Conservation (phyloP, 37 sponge, comb jelly and placozoan species). For the Ephydatia muelleri region DNA sequence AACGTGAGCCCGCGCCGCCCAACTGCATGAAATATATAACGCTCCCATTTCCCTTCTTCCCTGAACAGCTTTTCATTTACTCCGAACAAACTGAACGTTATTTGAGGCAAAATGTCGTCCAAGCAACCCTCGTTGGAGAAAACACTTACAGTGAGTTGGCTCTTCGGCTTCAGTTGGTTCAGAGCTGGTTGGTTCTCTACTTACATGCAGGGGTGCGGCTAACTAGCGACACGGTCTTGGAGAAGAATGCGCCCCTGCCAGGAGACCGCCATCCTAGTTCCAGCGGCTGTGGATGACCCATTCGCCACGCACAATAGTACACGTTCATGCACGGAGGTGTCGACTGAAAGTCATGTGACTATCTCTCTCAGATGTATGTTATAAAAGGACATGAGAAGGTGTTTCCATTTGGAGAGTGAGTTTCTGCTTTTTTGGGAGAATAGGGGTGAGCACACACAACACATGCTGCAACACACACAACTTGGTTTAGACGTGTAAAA, state of each 20-base stretch:
- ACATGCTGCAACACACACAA: not conserved
- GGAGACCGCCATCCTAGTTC: not conserved
- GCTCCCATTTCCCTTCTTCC: not conserved
- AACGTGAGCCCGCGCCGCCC: not conserved
- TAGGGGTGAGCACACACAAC: not conserved
- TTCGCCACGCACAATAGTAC: no score
- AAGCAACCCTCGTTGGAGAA: conserved; percentile 10
- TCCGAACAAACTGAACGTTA: conserved; percentile 27
- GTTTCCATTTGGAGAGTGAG: no score
- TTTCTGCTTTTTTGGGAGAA: not conserved
- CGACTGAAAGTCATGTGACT: no score
- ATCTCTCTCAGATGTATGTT: no score
- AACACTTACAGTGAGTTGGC: conserved; percentile 47
- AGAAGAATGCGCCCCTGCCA: conserved; percentile 20
- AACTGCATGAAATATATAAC: not conserved
- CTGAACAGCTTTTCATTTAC: conserved; percentile 28
- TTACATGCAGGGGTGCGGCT: conserved; percentile 34
- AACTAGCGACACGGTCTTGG: conserved; percentile 20
- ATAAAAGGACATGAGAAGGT: no score
- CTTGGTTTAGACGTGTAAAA: not conserved
- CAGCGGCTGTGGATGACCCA: not conserved
- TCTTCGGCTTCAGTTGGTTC: no score
- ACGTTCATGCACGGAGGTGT: no score
- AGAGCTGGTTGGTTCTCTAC: no score
- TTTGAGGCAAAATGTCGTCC: conserved; percentile 33